Conservation (phyloP, 2,888 invertebrate species). For the Plutella xylostella region DNA sequence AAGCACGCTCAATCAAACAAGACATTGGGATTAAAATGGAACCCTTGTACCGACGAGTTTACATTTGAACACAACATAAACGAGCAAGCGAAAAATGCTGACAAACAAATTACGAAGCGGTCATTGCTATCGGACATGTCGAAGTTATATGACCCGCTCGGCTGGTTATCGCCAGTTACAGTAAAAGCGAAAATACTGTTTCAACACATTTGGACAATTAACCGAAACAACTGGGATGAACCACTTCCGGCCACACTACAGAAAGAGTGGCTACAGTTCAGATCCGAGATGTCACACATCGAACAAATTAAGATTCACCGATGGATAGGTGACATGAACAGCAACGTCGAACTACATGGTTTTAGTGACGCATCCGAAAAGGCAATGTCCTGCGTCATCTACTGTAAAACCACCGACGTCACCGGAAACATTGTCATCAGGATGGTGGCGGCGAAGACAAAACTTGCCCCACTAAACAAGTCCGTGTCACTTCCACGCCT, state of each 20-base stretch:
- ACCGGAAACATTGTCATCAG: not conserved
- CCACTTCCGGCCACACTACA: not conserved
- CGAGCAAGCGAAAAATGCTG: too few relatives aligned
- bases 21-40: not conserved
- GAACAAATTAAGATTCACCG: not conserved
- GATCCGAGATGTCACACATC: not conserved
- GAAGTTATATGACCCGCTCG: not conserved
- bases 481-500: not conserved
- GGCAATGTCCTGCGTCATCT: not conserved
- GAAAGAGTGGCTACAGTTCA: not conserved
- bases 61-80: not conserved
- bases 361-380: not conserved
- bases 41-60: not conserved
- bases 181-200: not conserved
- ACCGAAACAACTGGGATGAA: not conserved
- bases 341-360: not conserved
- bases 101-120: not conserved
- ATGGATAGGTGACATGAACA: not conserved
- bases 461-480: constrained; percentile 3
- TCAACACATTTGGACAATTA: not conserved
- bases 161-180: not conserved
- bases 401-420: not conserved
- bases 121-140: not conserved
- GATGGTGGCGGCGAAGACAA: not conserved
- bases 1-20: not conserved